phyloP scores from a whole-genome alignment of 1,140 invertebrate genomes.

The Calliphora vicina region DNA sequence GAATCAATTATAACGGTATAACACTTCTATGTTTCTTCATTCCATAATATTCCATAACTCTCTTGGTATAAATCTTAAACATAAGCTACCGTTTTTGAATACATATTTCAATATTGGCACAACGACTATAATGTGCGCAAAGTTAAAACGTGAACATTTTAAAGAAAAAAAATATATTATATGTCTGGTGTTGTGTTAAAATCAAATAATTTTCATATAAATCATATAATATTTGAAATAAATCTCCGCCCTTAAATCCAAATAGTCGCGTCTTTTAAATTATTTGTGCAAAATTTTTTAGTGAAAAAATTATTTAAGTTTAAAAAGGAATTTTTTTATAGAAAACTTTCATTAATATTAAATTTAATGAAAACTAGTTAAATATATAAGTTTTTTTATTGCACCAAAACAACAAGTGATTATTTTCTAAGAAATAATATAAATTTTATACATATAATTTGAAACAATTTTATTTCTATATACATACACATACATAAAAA shows the following conservation, averaged over 20 bases:
- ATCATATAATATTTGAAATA: not conserved
- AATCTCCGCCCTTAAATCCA: not conserved
- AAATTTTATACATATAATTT: conserved; percentile 12
- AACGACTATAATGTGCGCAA: not conserved
- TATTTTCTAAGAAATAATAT: conserved; percentile 37
- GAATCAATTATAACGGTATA: not conserved
- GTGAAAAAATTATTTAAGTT: not conserved
- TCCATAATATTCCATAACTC: too few relatives aligned
- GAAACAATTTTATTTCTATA: too few relatives aligned
- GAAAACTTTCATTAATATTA: conserved; percentile 23
- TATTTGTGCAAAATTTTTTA: not conserved
- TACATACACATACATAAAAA: not conserved
- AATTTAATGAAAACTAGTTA: conserved; percentile 27
- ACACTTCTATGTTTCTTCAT: not conserved
- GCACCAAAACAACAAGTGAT: conserved; percentile 29
- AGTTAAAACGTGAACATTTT: not conserved
- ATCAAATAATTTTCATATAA: not conserved
- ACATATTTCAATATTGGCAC: not conserved
- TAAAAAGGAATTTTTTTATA: conserved; percentile 2
- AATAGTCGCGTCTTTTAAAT: not conserved
- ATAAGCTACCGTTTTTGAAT: too few relatives aligned
- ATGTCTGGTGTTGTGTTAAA: not conserved
- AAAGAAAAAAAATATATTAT: not conserved
- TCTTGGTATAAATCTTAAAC: too few relatives aligned
- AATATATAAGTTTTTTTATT: conserved; percentile 24